These are phyloP conservation scores for Enteromius trimaculatus DNA, from an alignment of 2,797 vertebrate genomes.

Conservation along the genomic window DNA sequence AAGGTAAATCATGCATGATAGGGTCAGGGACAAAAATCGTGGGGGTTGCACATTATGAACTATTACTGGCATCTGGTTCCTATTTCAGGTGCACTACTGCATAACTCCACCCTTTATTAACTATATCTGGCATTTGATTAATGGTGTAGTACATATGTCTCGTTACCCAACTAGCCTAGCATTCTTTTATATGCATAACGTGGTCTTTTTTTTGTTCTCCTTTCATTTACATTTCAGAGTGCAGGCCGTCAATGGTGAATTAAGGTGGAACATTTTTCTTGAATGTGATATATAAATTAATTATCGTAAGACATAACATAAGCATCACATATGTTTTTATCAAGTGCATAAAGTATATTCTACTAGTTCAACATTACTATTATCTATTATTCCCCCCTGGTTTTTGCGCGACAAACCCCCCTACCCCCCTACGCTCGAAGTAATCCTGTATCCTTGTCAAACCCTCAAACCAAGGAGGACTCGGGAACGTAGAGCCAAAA, in stretches of 20 bases:
- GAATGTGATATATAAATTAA: too few species aligned
- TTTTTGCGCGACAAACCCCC: conserved; percentile 57
- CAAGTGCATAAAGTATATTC: too few species aligned
- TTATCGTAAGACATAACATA: neutral
- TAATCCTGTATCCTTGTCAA: conserved; percentile 43
- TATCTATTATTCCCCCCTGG: too few species aligned
- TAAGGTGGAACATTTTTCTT: conserved; percentile 20
- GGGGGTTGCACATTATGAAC: neutral
- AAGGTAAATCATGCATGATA: too few species aligned
- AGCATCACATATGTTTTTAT: neutral
- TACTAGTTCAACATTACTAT: too few species aligned
- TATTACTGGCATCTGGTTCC: conserved; percentile 63
- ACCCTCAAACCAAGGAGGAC: conserved; percentile 61
- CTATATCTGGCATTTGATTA: conserved; percentile 44
- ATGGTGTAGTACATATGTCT: conserved; percentile 20
- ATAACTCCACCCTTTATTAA: too few species aligned
- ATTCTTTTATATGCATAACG: conserved; percentile 26
- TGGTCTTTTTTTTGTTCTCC: conserved; percentile 24
- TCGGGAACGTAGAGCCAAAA: neutral
- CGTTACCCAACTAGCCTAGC: conserved; percentile 53
- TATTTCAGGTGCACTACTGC: too few species aligned
- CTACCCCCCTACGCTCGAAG: too few species aligned
- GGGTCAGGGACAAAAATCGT: too few species aligned
- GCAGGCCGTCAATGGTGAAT: accelerated
- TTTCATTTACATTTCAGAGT: conserved; percentile 49